Base-by-base conservation (phyloP, 2,113 vertebrate genomes). In the Penelope pileata region DNA sequence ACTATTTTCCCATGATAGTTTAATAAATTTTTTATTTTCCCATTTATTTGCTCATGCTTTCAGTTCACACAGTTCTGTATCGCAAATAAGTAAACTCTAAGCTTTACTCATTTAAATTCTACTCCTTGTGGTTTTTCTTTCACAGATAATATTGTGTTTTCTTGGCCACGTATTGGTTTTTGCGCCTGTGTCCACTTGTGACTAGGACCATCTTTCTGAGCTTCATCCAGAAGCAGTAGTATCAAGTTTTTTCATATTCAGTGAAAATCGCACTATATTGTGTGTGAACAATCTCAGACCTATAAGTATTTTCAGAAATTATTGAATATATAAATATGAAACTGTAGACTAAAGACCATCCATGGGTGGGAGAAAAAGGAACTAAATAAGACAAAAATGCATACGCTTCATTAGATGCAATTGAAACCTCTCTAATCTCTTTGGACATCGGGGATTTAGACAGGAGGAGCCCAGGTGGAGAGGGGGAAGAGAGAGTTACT, bases 31-130 rank as follows among this genome's bases (percentile, higher is more conserved):
- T 91, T 93, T 76, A 43, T 93, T 91, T 91, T 70, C 18, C 12
- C 64, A 59, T 91, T 86, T 83, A 62, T 88, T 78, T 91, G 8
- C 45, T 82, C 54, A 36, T 76, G 21, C 17, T 92, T 94, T 92
- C 47, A 45, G 17, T 80, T 95, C 45, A 38, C 30, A 10, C 27
- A 76, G 9, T 53, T 73, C 67, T 90, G 21, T 90, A 81, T 5
- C 66, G 59, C 76, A 77, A 76, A 76, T 69, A 92, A 69, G 32
- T 77, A 50, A 8, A 74, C 10, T 5, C 16, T 77, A 40, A 92
- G 43, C 48, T 77, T 94, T 88, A 74, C 12, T 88, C 7, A 93
- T 73, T 90, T 80, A 42, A 36, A 91, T 86, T 70, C 42, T 75
- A 16, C 42, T 70, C 36, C 48, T n/a, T 68, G 19, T 90, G 70